phyloP scores from a whole-genome alignment of 2,113 vertebrate genomes.

The Scatophagus argus region DNA sequence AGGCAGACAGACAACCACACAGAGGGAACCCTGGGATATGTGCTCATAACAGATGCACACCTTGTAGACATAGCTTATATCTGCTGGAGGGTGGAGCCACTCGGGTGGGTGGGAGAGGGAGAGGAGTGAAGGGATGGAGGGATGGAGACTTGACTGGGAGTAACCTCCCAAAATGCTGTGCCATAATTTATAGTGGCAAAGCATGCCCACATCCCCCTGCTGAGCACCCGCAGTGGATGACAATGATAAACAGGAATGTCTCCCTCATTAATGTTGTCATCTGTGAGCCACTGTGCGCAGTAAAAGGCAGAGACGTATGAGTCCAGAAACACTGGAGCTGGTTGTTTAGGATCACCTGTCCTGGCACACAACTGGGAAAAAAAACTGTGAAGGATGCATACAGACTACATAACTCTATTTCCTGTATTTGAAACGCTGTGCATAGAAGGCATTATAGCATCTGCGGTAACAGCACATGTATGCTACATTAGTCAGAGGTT shows the following conservation, averaged over 20 bases:
- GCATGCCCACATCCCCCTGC: constrained; percentile 29
- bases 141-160: constrained; percentile 33
- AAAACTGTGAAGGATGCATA: background rate
- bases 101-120: constrained; percentile 46
- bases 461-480: background rate
- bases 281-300: constrained; percentile 8
- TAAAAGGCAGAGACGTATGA: constrained; percentile 14
- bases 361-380: constrained; percentile 36
- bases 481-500: background rate
- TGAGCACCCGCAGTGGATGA: constrained; percentile 23
- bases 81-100: constrained; percentile 75
- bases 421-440: background rate
- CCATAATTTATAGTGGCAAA: constrained; percentile 55
- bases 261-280: constrained; percentile 39
- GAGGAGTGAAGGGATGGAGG: constrained; percentile 21
- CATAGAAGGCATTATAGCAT: background rate
- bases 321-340: constrained; percentile 19
- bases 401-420: background rate
- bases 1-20: constrained; percentile 56
- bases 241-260: constrained; percentile 46
- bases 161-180: constrained; percentile 37
- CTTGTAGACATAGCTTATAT: constrained; percentile 77
- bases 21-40: constrained; percentile 61
- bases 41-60: constrained; percentile 70
- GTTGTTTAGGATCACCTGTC: constrained; percentile 50